Conservation (phyloP, 2,797 vertebrate species). For the Microctenopoma stevenorrisi region DNA sequence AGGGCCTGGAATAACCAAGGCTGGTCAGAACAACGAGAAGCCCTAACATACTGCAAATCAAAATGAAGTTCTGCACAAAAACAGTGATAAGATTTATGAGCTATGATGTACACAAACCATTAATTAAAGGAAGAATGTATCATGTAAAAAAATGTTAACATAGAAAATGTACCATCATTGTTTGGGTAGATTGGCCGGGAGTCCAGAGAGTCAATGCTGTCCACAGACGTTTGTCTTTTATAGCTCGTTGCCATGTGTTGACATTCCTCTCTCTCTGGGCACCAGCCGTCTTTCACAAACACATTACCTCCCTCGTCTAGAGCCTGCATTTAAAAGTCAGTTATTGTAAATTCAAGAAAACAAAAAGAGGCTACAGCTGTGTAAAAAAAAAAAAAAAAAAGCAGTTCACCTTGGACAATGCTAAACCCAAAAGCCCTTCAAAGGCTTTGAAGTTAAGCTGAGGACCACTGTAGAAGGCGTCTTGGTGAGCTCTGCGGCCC, state of each 20-base stretch:
- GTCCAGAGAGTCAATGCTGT: slow-evolving; percentile 86
- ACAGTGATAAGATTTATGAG: background rate
- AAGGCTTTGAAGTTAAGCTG: slow-evolving; percentile 94
- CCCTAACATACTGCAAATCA: background rate
- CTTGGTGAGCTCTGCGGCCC: slow-evolving; percentile 91
- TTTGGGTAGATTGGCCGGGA: slow-evolving; percentile 80
- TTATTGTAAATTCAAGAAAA: background rate
- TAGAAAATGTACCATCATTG: slow-evolving; percentile 84
- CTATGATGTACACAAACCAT: background rate
- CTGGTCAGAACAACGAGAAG: background rate
- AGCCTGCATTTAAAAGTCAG: slow-evolving; percentile 75
- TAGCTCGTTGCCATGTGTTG: slow-evolving; percentile 63
- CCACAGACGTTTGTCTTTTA: slow-evolving; percentile 85
- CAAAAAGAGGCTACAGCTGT: background rate
- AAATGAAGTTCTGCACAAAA: background rate
- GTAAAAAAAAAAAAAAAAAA: background rate
- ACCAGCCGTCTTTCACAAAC: slow-evolving; percentile 86
- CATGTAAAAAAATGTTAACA: background rate
- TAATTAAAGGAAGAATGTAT: background rate
- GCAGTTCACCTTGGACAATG: slow-evolving; percentile 89
- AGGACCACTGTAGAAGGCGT: slow-evolving; percentile 88
- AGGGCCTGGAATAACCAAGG: no score
- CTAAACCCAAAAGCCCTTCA: slow-evolving; percentile 92
- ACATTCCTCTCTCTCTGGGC: slow-evolving; percentile 82
- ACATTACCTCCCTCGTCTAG: slow-evolving; percentile 87